Percentiles rank a stretch among this genome's conserved stretches.
phyloP scores from a whole-genome alignment of 2,113 vertebrate species.

The Gopherus flavomarginatus region DNA sequence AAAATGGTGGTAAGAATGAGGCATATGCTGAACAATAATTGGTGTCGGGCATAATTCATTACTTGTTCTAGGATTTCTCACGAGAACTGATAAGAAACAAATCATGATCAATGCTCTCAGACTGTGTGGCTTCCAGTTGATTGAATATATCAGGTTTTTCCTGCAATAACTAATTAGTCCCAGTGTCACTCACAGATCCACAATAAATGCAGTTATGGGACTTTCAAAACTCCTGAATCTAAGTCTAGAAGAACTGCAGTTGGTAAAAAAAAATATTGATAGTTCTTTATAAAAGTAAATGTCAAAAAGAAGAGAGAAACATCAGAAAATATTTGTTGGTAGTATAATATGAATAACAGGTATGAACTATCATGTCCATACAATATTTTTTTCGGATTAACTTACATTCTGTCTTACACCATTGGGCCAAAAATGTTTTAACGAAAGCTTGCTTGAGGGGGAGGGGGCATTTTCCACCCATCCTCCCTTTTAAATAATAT shows the following conservation, averaged over 20 bases:
- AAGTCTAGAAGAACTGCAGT: not conserved
- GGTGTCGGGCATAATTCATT: not conserved
- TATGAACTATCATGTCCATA: not conserved
- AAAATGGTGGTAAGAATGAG: not conserved
- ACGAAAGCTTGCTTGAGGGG: fast-evolving
- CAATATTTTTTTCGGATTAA: not conserved
- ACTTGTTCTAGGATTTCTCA: not conserved
- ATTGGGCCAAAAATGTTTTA: not conserved
- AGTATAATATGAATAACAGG: not conserved
- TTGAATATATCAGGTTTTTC: not conserved
- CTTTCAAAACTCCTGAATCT: not conserved
- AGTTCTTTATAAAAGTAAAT: not conserved
- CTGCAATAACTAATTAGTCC: not conserved
- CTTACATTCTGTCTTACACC: not conserved
- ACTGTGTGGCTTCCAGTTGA: not conserved
- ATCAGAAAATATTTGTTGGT: not conserved
- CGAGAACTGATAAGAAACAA: not conserved
- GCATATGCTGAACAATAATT: not conserved
- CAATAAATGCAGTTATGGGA: not conserved
- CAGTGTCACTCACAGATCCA: not conserved
- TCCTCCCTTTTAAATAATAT: not conserved
- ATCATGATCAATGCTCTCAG: not conserved
- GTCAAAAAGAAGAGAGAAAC: not conserved
- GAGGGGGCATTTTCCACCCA: not conserved
- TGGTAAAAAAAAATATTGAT: not conserved